A percentile compares a stretch with the other conserved stretches of the same genome.
phyloP scores from a whole-genome alignment of 2,888 invertebrate genomes.

The Parnassius orleans region DNA sequence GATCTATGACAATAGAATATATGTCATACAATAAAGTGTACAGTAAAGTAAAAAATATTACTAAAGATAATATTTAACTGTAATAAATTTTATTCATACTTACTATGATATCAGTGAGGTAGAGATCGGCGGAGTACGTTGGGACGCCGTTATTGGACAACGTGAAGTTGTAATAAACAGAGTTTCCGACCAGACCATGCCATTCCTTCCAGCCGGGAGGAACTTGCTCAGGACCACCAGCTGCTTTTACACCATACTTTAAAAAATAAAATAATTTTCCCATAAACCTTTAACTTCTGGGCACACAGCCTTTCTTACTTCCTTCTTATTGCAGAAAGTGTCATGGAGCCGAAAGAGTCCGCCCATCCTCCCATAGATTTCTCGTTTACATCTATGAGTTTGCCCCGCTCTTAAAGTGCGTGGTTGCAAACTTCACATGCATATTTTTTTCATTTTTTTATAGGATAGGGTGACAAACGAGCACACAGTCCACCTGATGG shows the following conservation, averaged over 20 bases:
- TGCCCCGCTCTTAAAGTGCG: no score
- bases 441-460: no score
- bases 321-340: no score
- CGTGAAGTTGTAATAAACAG: conserved; percentile 94
- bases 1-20: no score
- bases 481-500: no score
- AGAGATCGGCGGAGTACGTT: conserved; percentile 84
- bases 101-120: conserved; percentile 93
- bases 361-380: no score
- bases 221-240: conserved; percentile 84
- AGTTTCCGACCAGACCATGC: conserved; percentile 94
- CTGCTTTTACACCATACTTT: conserved; percentile 82
- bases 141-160: conserved; percentile 89
- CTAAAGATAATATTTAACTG: neutral
- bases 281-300: no score
- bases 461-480: no score
- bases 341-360: no score
- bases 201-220: conserved; percentile 94
- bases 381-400: no score
- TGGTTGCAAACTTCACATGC: no score
- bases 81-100: conserved; percentile 44
- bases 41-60: conserved; percentile 2
- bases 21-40: neutral
- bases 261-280: neutral
- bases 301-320: no score